These are phyloP conservation scores for Argyresthia goedartella DNA, from an alignment of 2,888 invertebrate species.

Conservation along the genomic window DNA sequence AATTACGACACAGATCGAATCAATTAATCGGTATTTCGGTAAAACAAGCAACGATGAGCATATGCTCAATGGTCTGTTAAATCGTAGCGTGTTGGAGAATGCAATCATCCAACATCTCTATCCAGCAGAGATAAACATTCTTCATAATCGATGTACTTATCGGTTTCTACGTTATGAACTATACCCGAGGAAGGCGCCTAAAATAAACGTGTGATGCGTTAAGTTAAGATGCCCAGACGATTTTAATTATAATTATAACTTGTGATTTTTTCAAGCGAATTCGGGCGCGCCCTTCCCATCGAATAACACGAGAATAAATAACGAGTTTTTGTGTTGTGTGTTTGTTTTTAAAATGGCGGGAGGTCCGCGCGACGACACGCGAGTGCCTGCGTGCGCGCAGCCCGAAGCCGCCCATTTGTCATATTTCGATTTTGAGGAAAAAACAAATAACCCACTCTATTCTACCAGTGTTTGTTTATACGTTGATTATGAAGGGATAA, in stretches of 20 bases:
- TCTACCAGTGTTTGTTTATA: conserved; percentile 61
- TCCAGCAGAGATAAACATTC: conserved; percentile 24
- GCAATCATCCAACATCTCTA: conserved; percentile 29
- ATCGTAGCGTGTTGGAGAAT: conserved; percentile 34
- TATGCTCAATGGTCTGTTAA: conserved; percentile 30
- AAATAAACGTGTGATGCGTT: no score
- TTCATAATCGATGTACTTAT: conserved; percentile 13
- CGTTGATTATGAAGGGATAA: conserved; percentile 56
- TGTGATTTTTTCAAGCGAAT: conserved; percentile 65
- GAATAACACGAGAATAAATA: conserved; percentile 66
- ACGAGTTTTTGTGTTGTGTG: conserved; percentile 65
- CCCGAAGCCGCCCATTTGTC: conserved; percentile 61
- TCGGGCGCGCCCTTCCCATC: conserved; percentile 62
- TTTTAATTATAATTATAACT: conserved; percentile 70
- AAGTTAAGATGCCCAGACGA: conserved; percentile 29
- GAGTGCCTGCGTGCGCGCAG: conserved; percentile 33
- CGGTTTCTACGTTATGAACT: no score
- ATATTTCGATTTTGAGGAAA: conserved; percentile 63
- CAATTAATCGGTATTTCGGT: conserved; percentile 70
- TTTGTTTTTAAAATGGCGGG: conserved; percentile 72
- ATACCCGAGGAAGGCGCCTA: no score
- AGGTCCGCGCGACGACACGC: conserved; percentile 69
- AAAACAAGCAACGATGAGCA: conserved; percentile 56
- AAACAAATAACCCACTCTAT: conserved; percentile 64
- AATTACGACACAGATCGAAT: conserved; percentile 71